Evolutionary conservation across 2,797 vertebrate species (phyloP).

Genomic region (Darevskia mixta): DNA sequence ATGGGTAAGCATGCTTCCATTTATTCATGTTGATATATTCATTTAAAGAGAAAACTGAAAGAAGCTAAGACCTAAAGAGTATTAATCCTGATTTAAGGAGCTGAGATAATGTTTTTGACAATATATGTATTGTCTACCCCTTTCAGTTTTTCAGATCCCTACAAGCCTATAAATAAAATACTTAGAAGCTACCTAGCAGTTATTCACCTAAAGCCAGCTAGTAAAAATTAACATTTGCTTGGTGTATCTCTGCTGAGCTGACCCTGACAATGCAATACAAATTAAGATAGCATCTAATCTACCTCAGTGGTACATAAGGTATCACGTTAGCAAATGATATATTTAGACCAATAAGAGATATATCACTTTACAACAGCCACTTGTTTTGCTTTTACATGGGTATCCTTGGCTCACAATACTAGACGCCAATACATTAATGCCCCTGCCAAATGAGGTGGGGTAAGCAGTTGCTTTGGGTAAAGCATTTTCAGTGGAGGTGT

Average conservation of each 20-base stretch:
- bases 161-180: not conserved
- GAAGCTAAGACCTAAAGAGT: not conserved
- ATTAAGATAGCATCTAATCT: not conserved
- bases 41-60: not conserved
- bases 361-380: not conserved
- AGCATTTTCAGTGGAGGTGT: no score
- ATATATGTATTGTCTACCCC: not conserved
- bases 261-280: not conserved
- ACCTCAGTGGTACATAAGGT: not conserved
- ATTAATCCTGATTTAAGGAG: no score
- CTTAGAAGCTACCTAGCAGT: not conserved
- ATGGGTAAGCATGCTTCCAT: not conserved
- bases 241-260: not conserved
- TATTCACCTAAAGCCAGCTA: not conserved
- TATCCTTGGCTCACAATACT: not conserved
- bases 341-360: not conserved
- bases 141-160: not conserved
- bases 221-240: not conserved
- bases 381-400: not conserved
- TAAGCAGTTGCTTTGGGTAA: no score
- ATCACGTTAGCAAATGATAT: not conserved
- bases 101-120: not conserved
- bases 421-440: not conserved
- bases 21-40: not conserved
- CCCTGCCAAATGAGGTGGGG: not conserved